Evolutionary conservation across 2,888 invertebrate species (phyloP), one percentile per base, ranked within the genome.

Genomic region (Octodonta nipae): DNA sequence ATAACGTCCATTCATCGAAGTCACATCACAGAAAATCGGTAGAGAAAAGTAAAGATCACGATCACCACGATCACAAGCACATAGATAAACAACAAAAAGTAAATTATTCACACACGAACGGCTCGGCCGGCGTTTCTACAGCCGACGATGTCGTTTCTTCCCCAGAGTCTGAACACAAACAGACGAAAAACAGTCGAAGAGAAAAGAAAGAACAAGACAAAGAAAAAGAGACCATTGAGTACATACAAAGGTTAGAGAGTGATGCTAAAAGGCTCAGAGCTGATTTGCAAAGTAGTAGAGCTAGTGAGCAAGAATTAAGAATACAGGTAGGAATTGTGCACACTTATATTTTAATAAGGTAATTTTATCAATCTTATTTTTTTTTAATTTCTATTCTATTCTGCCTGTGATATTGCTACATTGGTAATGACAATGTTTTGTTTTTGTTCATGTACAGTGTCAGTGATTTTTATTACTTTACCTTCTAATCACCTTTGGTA

Each of bases 231-330:
- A 61, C 61, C 8, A 62, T 64, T 16, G 68, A 68, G 41, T 66
- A 65, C 40, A 44, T 61, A 44, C 66, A 58, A 66, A 80, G 71
- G 68, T 68, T 84, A 51, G 79, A 82, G 54, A 62, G 68, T 33
- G 79, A 82, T 49, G 68, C 84, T 42, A 82, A 81, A 36, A 65
- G 75, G 49, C 62, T 82, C 43, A 72, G 78, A 53, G 63, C 68
- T 33, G 89, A 89, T 54, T 70, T 89, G 43, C 73, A 78, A 43
- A 68, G 72, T n/a, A 75, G 75, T 57, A 66, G 78, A 47, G 72
- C 73, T 49, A 63, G 67, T 46, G 83, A 84, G 57, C 75, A 75
- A 54, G 83, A 84, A 40, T 65, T 82, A 37, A 65, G 78, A 49
- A 66, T 74, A 49, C 81, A 82, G 63, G 66, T 82, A 41, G 69